Evolutionary conservation across 2,113 vertebrate species (phyloP).

Genomic region (Echinops telfairi): DNA sequence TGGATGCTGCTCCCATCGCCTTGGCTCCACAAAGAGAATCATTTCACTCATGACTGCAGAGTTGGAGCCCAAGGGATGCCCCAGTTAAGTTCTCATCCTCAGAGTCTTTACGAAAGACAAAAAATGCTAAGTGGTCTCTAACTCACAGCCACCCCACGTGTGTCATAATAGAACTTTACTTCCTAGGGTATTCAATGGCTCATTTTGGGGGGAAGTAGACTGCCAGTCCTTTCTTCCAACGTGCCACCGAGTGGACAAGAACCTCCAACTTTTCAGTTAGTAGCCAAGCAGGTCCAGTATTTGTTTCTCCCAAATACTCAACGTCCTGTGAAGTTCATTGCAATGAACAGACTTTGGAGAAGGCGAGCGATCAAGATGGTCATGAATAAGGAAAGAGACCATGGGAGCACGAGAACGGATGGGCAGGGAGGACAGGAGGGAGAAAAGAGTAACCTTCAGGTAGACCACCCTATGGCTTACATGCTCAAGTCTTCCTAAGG

Average conservation of each 20-base stretch:
- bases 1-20: neutral
- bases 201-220: neutral
- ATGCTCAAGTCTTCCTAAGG: neutral
- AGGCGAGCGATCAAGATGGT: neutral
- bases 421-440: neutral
- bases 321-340: neutral
- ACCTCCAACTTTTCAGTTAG: neutral
- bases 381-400: too few relatives aligned
- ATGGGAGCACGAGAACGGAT: neutral
- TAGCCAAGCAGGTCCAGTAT: neutral
- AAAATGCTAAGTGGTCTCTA: neutral
- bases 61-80: neutral
- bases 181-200: neutral
- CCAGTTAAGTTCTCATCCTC: neutral
- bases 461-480: neutral
- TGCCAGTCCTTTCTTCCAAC: neutral
- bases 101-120: neutral
- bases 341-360: neutral
- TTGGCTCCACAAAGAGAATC: constrained; percentile 38
- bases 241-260: neutral
- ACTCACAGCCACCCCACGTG: neutral
- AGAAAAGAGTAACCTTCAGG: neutral
- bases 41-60: neutral
- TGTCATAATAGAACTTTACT: neutral
- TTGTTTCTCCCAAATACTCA: neutral